Percentiles rank a stretch among this genome's conserved stretches.
Evolutionary conservation across 2,113 vertebrate species (phyloP).

Genomic region (Genyomyrus donnyi): DNA sequence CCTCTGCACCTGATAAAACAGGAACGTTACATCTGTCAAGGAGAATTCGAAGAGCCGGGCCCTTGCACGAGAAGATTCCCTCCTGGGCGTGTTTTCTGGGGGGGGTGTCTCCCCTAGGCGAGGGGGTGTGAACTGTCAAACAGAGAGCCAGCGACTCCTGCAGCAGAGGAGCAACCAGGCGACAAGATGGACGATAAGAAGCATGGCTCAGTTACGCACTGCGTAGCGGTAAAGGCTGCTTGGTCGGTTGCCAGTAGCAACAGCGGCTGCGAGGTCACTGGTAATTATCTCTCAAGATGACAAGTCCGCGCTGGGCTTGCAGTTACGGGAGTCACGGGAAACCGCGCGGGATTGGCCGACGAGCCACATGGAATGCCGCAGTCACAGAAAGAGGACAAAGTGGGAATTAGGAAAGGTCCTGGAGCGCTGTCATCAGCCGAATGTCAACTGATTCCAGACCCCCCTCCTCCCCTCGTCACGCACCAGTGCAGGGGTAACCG

Average conservation of each 20-base stretch:
- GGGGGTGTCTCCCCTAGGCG: not conserved
- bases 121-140: not conserved
- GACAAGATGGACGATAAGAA: not conserved
- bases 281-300: not conserved
- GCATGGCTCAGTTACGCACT: not conserved
- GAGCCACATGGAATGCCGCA: not conserved
- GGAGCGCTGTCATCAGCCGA: not conserved
- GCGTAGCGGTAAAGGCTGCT: not conserved
- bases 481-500: not conserved
- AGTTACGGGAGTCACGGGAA: not conserved
- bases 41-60: not conserved
- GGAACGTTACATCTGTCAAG: not conserved
- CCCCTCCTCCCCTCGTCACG: not conserved
- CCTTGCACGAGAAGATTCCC: not conserved
- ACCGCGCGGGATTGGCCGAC: not conserved
- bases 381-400: not conserved
- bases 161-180: not conserved
- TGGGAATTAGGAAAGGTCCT: not conserved
- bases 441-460: not conserved
- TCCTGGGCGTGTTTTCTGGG: not conserved
- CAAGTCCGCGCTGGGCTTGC: no score
- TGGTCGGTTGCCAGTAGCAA: conserved; percentile 7
- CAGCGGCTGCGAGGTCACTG: conserved; percentile 5
- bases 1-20: not conserved
- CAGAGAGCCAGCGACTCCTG: not conserved